Evolutionary conservation across 1,140 invertebrate species (phyloP).

Genomic region (Apocrypta bakeri): DNA sequence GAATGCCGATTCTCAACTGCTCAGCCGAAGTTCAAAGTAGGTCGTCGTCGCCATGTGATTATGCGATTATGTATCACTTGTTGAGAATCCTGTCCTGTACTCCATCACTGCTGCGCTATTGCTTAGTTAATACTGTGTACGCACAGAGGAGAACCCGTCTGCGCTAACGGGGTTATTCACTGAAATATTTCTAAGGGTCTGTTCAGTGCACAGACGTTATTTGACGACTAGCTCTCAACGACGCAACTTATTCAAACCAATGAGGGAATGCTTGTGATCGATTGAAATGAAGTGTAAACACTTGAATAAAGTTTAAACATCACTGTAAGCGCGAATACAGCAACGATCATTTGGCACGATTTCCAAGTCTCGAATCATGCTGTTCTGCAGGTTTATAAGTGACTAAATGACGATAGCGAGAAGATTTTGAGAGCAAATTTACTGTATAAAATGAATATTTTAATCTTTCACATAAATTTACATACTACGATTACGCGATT

Average conservation of each 20-base stretch:
- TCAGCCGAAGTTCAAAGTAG: constrained; percentile 14
- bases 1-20: constrained; percentile 22
- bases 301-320: neutral
- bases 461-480: too few species aligned
- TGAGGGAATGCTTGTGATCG: too few species aligned
- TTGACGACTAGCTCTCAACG: too few species aligned
- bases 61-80: constrained; percentile 29
- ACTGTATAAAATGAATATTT: too few species aligned
- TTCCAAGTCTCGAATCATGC: too few species aligned
- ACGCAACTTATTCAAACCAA: too few species aligned
- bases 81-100: neutral
- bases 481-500: too few species aligned
- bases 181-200: too few species aligned
- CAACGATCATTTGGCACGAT: neutral
- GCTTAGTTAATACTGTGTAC: neutral
- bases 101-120: neutral
- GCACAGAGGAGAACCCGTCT: neutral
- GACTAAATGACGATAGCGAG: neutral
- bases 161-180: neutral
- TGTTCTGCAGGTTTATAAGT: neutral
- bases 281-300: neutral
- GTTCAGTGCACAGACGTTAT: too few species aligned
- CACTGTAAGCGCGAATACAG: neutral
- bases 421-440: too few species aligned
- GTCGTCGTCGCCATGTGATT: constrained; percentile 9